These are phyloP conservation scores for Peucedramus taeniatus DNA, from an alignment of 2,113 vertebrate genomes.

Conservation along the genomic window DNA sequence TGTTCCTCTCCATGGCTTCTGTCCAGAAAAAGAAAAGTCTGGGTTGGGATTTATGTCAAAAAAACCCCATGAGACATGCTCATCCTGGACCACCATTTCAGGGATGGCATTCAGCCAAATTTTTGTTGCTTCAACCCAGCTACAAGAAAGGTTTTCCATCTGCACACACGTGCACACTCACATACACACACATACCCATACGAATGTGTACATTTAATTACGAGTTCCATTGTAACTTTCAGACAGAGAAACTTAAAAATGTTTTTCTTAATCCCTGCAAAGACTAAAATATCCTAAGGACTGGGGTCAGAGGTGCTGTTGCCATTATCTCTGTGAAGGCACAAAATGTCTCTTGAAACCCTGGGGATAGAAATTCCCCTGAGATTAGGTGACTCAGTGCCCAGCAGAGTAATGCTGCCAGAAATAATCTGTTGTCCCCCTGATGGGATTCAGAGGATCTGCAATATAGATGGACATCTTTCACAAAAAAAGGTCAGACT, in stretches of 20 bases:
- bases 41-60: neutral
- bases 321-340: neutral
- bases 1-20: constrained; percentile 59
- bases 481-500: neutral
- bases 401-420: neutral
- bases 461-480: neutral
- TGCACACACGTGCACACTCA: neutral
- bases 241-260: neutral
- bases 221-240: neutral
- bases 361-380: neutral
- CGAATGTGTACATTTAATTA: neutral
- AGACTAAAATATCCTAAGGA: neutral
- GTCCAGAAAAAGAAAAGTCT: neutral
- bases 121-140: neutral
- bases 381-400: neutral
- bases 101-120: neutral
- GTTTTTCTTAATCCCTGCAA: neutral
- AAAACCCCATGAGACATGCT: neutral
- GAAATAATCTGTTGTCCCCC: neutral
- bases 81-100: neutral
- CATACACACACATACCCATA: neutral
- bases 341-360: neutral
- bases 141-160: neutral
- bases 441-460: neutral
- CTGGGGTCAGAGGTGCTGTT: neutral